Evolutionary conservation across 2,797 vertebrate genomes (phyloP), one percentile per base, ranked within the genome.

Genomic region (Harpagifer antarcticus): DNA sequence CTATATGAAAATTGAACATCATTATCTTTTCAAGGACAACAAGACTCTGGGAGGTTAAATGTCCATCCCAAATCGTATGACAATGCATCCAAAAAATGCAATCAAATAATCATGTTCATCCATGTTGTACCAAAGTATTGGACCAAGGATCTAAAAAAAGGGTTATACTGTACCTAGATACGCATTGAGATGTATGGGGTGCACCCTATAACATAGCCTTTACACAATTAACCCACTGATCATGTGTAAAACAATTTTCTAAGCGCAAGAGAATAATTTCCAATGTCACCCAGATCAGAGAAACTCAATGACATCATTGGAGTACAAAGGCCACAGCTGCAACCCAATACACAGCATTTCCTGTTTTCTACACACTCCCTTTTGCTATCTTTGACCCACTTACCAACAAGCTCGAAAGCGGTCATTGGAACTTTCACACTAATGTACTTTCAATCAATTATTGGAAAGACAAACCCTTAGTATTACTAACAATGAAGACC

Each of bases 281-380:
- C 80, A 85, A 27, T 76, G 66, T 70, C 76, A 57, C 67, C 69
- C 63, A 68, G 60, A 77, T 80, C 68, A 80, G 44, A 76, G 33
- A 71, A 15, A 57, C 64, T 72, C 40, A 49, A 78, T 84, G 78
- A 88, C 82, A 85, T 87, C 73, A 86, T 68, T 17, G 14, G 48
- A 54, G 62, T 71, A 56, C 79, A 80, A 68, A 77, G 85, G 85
- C 86, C 83, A 87, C 82, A 92, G 90, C 89, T 90, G 87, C 83
- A 81, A 61, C 55, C 59, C 62, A 70, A 74, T 76, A 72, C 68
- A 71, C 66, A 58, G 45, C n/a, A 72, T 64, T 74, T 82, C 73
- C 82, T 77, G 71, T 77, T 64, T 56, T 62, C 66, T 31, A 42
- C 9, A 54, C 27, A 6, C 9, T 45, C 23, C 33, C 23, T n/a